Evolutionary conservation across 2,797 vertebrate genomes (phyloP).

Genomic region (Sebastes steindachneri): DNA sequence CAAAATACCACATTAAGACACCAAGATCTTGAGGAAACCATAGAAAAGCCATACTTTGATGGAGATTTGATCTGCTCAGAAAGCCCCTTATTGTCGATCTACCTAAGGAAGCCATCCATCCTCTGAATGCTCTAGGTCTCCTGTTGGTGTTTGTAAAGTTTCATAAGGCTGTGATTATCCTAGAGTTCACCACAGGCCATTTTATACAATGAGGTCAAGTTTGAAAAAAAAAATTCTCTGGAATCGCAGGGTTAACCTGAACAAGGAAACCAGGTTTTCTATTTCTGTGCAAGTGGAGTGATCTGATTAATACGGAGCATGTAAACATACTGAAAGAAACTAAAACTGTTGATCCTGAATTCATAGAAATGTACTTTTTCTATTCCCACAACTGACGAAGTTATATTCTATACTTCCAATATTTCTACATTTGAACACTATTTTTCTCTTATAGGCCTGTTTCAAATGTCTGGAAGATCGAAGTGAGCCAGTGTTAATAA

Average conservation of each 20-base stretch:
- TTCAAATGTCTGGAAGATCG: background rate
- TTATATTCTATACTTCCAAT: background rate
- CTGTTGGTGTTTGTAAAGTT: no score
- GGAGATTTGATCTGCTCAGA: no score
- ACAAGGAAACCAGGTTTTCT: background rate
- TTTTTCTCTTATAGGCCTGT: background rate
- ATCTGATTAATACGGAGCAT: background rate
- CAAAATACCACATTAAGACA: no score
- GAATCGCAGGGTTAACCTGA: background rate
- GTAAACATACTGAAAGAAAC: background rate
- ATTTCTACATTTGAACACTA: background rate
- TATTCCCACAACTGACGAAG: background rate
- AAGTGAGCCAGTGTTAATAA: accelerated
- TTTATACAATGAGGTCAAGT: no score
- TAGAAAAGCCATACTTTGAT: no score
- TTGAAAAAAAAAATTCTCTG: no score
- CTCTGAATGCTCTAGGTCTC: no score
- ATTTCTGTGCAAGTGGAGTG: background rate
- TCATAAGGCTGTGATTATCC: no score
- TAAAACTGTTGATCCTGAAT: background rate
- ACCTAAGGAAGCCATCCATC: no score
- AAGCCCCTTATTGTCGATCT: no score
- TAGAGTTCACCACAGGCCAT: no score
- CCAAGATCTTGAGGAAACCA: no score
- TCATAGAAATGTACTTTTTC: background rate